A percentile compares a stretch with the other conserved stretches of the same genome.
Evolutionary conservation across 2,888 invertebrate species (phyloP).

Genomic region (Drosophila anomalata): DNA sequence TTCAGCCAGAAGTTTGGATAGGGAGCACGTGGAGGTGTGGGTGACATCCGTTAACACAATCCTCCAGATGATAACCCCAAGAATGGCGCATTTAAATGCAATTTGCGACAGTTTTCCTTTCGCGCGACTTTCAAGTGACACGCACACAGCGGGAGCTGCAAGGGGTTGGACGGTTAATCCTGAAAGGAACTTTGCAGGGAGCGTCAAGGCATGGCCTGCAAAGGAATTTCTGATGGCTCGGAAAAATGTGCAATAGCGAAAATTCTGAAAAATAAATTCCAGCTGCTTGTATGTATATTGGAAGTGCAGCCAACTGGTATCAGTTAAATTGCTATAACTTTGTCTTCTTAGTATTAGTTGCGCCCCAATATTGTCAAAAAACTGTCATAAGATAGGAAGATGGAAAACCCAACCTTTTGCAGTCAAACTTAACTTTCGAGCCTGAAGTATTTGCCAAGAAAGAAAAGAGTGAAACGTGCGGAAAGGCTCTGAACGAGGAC

Average conservation of each 20-base stretch:
- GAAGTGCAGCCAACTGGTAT: not conserved
- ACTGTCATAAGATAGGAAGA: not conserved
- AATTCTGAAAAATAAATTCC: not conserved
- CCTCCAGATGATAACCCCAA: conserved; percentile 47
- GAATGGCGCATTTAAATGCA: conserved; percentile 66
- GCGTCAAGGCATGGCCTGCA: conserved; percentile 42
- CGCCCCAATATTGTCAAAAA: not conserved
- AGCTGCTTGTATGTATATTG: not conserved
- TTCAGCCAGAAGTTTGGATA: conserved; percentile 6
- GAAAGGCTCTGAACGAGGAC: conserved; percentile 39
- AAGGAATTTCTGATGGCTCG: conserved; percentile 59
- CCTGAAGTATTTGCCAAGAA: not conserved
- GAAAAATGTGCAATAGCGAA: conserved; percentile 23
- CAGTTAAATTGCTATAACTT: not conserved
- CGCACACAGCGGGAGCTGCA: conserved; percentile 30
- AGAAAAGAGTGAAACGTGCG: not conserved
- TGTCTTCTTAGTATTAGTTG: not conserved
- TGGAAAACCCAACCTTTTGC: too few relatives aligned
- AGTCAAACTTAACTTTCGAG: not conserved
- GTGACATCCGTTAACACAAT: conserved; percentile 27
- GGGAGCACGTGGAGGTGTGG: conserved; percentile 3
- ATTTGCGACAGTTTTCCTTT: conserved; percentile 63
- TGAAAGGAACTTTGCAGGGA: not conserved
- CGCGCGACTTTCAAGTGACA: conserved; percentile 64
- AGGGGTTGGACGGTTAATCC: not conserved